These are phyloP conservation scores for Cairina moschata DNA, from an alignment of 2,113 vertebrate genomes.

Conservation along the genomic window DNA sequence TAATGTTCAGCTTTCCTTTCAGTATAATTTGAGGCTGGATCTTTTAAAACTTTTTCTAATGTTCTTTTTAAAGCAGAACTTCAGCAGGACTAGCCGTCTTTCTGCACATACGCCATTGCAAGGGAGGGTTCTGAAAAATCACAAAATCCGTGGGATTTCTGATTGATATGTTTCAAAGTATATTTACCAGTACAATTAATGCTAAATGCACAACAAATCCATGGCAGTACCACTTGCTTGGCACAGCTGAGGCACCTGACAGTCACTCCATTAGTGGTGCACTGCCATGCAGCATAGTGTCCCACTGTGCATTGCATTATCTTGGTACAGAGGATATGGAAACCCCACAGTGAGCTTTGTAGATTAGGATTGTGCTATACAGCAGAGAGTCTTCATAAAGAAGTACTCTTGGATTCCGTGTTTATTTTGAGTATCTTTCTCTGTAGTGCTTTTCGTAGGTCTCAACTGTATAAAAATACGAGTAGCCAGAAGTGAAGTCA, in stretches of 20 bases:
- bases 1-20: neutral
- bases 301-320: neutral
- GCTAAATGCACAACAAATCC: neutral
- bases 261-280: rapidly evolving
- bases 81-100: neutral
- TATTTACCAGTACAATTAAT: neutral
- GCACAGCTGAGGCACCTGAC: rapidly evolving
- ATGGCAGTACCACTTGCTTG: neutral
- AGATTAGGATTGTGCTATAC: neutral
- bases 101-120: rapidly evolving
- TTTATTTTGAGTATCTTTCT: neutral
- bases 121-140: neutral
- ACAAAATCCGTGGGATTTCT: neutral
- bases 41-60: neutral
- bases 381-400: neutral
- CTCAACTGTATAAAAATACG: neutral
- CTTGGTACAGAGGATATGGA: neutral
- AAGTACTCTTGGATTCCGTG: neutral
- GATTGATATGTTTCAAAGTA: neutral
- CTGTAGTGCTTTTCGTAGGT: neutral
- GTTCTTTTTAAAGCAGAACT: neutral
- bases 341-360: neutral
- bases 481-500: neutral
- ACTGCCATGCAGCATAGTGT: rapidly evolving
- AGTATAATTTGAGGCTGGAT: neutral